These are phyloP conservation scores for Rhinophrynus dorsalis DNA, from an alignment of 2,797 vertebrate species.

Conservation along the genomic window DNA sequence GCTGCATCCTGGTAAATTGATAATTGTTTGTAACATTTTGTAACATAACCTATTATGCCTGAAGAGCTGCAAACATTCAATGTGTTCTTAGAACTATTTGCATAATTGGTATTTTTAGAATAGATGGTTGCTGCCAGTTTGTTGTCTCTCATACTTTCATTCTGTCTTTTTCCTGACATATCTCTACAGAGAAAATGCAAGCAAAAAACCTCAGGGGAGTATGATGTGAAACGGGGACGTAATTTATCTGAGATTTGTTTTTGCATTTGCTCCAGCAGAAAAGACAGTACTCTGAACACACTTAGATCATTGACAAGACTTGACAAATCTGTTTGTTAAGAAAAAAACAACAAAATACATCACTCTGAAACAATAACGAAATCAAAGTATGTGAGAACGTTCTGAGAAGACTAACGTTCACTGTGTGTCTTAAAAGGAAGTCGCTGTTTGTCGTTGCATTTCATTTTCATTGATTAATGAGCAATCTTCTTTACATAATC, in stretches of 20 bases:
- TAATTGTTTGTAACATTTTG: slow-evolving; percentile 48
- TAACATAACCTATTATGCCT: slow-evolving; percentile 50
- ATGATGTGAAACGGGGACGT: slow-evolving; percentile 39
- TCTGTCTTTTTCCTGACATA: slow-evolving; percentile 48
- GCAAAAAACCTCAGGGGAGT: slow-evolving; percentile 46
- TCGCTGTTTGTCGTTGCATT: slow-evolving; percentile 19
- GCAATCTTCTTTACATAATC: slow-evolving; percentile 22
- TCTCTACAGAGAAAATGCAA: slow-evolving; percentile 47
- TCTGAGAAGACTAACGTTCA: neutral
- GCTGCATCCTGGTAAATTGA: slow-evolving; percentile 45
- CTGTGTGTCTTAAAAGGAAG: neutral
- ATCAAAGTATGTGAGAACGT: neutral
- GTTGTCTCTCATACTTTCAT: slow-evolving; percentile 47
- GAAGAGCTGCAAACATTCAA: slow-evolving; percentile 45
- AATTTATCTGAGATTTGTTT: slow-evolving; percentile 51
- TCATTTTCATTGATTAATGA: slow-evolving; percentile 29
- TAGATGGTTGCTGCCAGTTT: slow-evolving; percentile 41
- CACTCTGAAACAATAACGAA: slow-evolving; percentile 25
- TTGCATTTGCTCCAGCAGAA: slow-evolving; percentile 33
- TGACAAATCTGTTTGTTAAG: slow-evolving; percentile 47
- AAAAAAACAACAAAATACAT: slow-evolving; percentile 45
- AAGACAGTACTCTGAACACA: slow-evolving; percentile 38
- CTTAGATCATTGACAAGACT: slow-evolving; percentile 50
- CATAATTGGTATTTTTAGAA: slow-evolving; percentile 51
- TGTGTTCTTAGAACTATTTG: slow-evolving; percentile 49